phyloP scores from a whole-genome alignment of 2,797 vertebrate species.

The Tauraco hartlaubi region DNA sequence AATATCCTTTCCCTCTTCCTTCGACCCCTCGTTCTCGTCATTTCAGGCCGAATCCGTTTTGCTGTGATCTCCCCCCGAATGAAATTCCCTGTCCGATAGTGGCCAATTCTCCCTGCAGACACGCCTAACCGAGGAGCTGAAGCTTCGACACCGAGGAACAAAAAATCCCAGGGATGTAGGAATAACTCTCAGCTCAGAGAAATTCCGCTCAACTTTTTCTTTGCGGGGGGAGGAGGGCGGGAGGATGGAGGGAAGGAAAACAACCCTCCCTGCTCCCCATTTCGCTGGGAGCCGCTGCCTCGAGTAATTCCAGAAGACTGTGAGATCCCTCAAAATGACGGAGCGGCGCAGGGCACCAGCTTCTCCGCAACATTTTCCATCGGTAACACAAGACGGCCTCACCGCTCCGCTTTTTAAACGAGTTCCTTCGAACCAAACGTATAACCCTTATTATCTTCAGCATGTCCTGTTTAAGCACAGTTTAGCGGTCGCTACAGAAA shows the following conservation, averaged over 20 bases:
- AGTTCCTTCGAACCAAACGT: background rate
- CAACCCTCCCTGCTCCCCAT: background rate
- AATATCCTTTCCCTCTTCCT: background rate
- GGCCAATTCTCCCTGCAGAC: background rate
- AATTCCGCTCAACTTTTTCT: background rate
- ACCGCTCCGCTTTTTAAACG: background rate
- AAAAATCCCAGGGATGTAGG: background rate
- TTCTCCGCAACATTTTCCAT: background rate
- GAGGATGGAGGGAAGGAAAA: background rate
- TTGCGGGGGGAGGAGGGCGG: background rate
- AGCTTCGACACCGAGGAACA: background rate
- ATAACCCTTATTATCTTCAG: constrained; percentile 7
- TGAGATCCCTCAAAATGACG: background rate
- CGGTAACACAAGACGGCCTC: background rate
- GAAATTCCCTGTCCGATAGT: background rate
- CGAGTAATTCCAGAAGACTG: constrained; percentile 17
- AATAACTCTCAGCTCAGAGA: background rate
- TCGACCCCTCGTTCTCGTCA: background rate
- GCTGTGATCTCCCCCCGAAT: background rate
- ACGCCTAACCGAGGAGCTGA: background rate
- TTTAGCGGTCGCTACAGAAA: constrained; percentile 35
- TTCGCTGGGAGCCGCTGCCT: background rate
- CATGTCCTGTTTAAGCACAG: constrained; percentile 44
- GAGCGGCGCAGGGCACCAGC: background rate
- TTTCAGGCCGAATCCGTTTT: background rate